Percentiles rank a stretch among this genome's conserved stretches.
These are phyloP conservation scores for Drosophila neutralis DNA, from an alignment of 2,888 invertebrate genomes.

Conservation along the genomic window DNA sequence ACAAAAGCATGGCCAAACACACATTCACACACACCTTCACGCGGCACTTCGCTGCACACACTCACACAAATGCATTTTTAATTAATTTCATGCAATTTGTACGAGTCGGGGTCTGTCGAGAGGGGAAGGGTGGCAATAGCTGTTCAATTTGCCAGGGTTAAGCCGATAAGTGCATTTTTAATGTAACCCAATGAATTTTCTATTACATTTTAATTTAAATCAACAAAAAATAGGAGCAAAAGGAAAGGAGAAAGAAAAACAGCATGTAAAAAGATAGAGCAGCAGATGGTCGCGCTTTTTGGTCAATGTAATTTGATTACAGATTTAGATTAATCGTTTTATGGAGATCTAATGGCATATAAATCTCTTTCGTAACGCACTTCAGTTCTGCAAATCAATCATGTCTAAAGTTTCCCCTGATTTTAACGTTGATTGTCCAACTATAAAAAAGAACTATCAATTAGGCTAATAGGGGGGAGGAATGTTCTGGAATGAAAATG, in stretches of 20 bases:
- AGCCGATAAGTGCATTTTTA: slow-evolving; percentile 81
- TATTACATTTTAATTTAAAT: slow-evolving; percentile 80
- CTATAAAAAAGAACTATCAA: slow-evolving; percentile 62
- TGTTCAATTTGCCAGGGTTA: slow-evolving; percentile 72
- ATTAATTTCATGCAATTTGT: slow-evolving; percentile 81
- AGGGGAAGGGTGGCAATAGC: slow-evolving; percentile 8
- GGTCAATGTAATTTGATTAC: slow-evolving; percentile 69
- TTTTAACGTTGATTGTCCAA: slow-evolving; percentile 29
- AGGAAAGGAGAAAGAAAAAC: slow-evolving; percentile 27
- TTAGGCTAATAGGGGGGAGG: slow-evolving; percentile 60
- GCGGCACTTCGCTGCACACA: slow-evolving; percentile 23
- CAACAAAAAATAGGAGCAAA: slow-evolving; percentile 54
- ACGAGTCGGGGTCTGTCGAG: slow-evolving; percentile 41
- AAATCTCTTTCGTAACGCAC: slow-evolving; percentile 51
- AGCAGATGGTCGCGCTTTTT: slow-evolving; percentile 38
- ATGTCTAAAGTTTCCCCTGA: slow-evolving; percentile 54
- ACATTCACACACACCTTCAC: slow-evolving; percentile 19
- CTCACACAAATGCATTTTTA: slow-evolving; percentile 67
- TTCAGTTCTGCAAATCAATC: slow-evolving; percentile 61
- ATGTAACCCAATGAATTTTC: slow-evolving; percentile 78
- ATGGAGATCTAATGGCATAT: slow-evolving; percentile 66
- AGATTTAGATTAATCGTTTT: slow-evolving; percentile 79
- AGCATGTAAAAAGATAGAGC: not conserved
- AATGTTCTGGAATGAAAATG: slow-evolving; percentile 3
- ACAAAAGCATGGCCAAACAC: slow-evolving; percentile 68